Evolutionary conservation across 2,797 vertebrate genomes (phyloP), one percentile per base, ranked within the genome.

Genomic region (Cuculus canorus): DNA sequence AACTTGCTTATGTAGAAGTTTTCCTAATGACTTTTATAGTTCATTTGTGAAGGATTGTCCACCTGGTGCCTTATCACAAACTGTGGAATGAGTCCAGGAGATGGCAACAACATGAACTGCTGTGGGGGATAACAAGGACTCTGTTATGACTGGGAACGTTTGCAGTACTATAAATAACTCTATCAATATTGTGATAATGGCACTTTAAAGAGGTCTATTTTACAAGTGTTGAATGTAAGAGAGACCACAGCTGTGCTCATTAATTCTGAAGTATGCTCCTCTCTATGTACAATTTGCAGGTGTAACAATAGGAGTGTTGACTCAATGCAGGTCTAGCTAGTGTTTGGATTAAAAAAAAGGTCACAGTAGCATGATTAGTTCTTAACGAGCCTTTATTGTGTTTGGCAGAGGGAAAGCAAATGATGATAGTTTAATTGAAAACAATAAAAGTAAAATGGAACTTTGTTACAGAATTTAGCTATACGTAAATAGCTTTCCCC

Each of bases 111-210:
- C 94, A 78, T 77, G 95, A 96, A 97, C 97, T 97, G 96, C 78
- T 83, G 93, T 88, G 81, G 90, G 95, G 96, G 97, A 97, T 98
- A 98, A 98, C 97, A 97, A 98, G 98, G 96, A 96, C 96, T 97
- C 97, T 98, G 98, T 98, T 98, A 98, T 97, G 98, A 98, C 97
- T 97, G 97, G 96, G 96, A 98, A 95, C 96, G 61, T 97, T 98
- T 96, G 95, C 97, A 88, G 93, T 96, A 96, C 98, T 98, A 98
- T 98, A 98, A 98, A 98, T 98, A 98, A 98, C 98, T 98, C 98
- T 97, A 98, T 98, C 98, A 98, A 98, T 98, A 98, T 98, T 98
- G 98, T 98, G 98, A 98, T 98, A 98, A 98, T 98, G 98, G 97
- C 97, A 97, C 97, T 98, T 98, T 98, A 98, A 98, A 98, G 98